phyloP scores from a whole-genome alignment of 2,113 vertebrate species.

The Melanocharis versteri region DNA sequence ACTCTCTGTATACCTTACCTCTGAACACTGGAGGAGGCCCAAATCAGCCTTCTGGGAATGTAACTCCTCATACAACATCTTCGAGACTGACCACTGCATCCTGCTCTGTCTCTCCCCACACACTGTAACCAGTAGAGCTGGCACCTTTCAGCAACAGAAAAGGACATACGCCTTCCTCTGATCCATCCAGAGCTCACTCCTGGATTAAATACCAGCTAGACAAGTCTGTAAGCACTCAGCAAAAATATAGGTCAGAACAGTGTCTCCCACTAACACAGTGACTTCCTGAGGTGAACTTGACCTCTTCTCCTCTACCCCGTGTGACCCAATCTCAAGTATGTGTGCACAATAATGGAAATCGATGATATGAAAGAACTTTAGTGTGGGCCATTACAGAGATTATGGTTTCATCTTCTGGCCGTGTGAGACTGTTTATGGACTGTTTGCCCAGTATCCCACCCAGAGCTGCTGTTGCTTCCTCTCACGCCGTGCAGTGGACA shows the following conservation, averaged over 20 bases:
- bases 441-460: background rate
- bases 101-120: background rate
- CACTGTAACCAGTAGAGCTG: background rate
- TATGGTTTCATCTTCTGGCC: background rate
- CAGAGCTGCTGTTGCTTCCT: background rate
- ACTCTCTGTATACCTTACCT: background rate
- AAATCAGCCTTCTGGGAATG: background rate
- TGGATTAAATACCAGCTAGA: background rate
- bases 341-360: background rate
- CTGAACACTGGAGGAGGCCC: background rate
- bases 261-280: too few species aligned
- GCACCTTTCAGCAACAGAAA: background rate
- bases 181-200: background rate
- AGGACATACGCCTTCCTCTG: background rate
- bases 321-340: background rate
- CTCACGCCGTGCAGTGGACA: background rate
- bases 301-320: background rate
- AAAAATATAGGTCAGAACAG: background rate
- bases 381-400: background rate
- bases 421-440: rapidly evolving
- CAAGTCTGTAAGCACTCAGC: background rate
- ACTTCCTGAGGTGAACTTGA: background rate
- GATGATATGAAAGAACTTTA: background rate
- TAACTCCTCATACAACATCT: background rate
- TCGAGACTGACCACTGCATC: background rate